Percentiles rank a stretch among this genome's conserved stretches.
These are phyloP conservation scores for Eulemur rubriventer DNA, from an alignment of 2,797 vertebrate species.

Conservation along the genomic window DNA sequence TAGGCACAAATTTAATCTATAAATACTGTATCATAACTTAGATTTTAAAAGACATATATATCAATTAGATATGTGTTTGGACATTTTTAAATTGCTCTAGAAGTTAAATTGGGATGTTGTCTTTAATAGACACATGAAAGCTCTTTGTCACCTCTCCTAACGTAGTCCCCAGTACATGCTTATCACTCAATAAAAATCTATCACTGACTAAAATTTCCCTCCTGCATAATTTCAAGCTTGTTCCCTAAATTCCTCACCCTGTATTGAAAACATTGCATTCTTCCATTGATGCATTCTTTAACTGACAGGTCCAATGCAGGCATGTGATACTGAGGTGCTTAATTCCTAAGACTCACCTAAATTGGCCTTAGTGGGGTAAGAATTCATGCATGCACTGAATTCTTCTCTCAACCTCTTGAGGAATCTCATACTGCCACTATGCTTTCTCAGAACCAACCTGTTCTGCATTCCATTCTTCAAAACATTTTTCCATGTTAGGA, in stretches of 20 bases:
- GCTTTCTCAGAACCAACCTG: background rate
- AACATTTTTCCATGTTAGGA: background rate
- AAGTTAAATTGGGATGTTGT: background rate
- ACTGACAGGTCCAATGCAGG: background rate
- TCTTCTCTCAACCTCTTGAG: background rate
- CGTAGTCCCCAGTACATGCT: background rate
- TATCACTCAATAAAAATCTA: background rate
- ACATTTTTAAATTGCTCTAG: background rate
- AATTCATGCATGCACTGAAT: background rate
- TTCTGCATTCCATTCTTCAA: background rate
- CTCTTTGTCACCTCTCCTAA: background rate
- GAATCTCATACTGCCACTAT: background rate
- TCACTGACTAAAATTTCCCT: background rate
- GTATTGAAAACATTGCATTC: background rate
- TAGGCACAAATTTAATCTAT: background rate
- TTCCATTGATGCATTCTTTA: background rate
- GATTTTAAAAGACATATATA: accelerated
- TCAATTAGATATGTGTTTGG: background rate
- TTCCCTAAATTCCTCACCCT: background rate
- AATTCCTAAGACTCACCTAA: background rate
- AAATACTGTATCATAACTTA: background rate
- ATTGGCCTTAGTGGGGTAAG: background rate
- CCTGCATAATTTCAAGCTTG: background rate
- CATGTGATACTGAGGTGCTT: background rate
- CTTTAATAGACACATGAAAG: background rate